Base-by-base conservation (phyloP, 2,797 vertebrate species). In the Schizopygopsis pylzovi region DNA sequence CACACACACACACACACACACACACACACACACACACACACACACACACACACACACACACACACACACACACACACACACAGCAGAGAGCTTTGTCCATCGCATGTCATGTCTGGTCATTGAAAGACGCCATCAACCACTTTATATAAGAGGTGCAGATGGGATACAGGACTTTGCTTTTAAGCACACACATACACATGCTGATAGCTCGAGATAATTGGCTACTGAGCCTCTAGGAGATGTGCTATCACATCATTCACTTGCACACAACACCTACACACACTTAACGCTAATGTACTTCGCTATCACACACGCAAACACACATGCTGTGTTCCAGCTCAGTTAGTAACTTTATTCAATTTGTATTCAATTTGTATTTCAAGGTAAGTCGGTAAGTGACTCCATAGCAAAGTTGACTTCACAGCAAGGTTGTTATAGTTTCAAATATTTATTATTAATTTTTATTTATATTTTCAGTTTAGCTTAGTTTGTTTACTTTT, bases 181-280 rank as follows among this genome's bases (percentile, higher is more conserved):
- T 59, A 76, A 65, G 41, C 39, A 73, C 49, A 77, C 71, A 71
- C 52, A 28, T 28, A 37, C 75, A 63, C n/a, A 28, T 20, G 16
- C 70, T 71, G 72, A 76, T 87, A 76, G 18, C 6, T 39, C 1
- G 52, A 83, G 54, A 68, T 49, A 70, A 80, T 76, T 86, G 85
- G 73, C 63, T 63, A 71, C 41, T 45, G 61, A 20, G 52, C 78
- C 28, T 78, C 70, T n/a, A 45, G 73, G n/a, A 78, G 75, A 72
- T 15, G 56, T 43, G 67, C 83, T 82, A 86, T 89, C 87, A 83
- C 65, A 80, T 85, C 79, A 83, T 82, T 85, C 88, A 83, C 86
- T 4, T 81, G n/a, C 82, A 71, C 76, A 87, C 68, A 87, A 73
- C 86, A 83, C 84, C 79, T 84, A 81, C 39, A 82, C 25, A 82